Base-by-base conservation (phyloP, 2,113 vertebrate species). In the Ceratotherium simum region DNA sequence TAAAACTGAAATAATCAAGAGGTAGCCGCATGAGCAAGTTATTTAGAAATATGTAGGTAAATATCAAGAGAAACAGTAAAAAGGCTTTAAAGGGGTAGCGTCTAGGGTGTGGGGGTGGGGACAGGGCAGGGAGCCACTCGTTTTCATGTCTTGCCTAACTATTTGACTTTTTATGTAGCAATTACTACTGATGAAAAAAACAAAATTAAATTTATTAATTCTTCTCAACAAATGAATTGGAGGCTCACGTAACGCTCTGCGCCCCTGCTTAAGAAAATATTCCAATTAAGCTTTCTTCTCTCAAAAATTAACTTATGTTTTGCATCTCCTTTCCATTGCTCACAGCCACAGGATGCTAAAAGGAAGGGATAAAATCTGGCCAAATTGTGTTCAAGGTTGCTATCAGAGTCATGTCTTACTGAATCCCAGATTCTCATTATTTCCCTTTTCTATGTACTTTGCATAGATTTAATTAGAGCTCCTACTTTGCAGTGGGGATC, bases 391-490 rank as follows among this genome's bases (percentile, higher is more conserved):
- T 72, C 94, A 84, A 80, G 90, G 79, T 76, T 72, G 83, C 76
- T 72, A 82, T 80, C 65, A n/a, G 73, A 96, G 75, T 62, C 60
- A 10, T 14, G 36, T 90, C 90, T 97, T 92, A 95, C 95, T 75
- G 16, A 98, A 96, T 96, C 95, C 51, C 78, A 93, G 82, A 91
- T 87, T 96, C 96, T 98, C 97, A 96, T 96, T 97, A 97, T 96
- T 96, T 93, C 39, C 27, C 31, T 62, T 92, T 93, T 87, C 80
- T 39, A 70, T 79, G 78, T 91, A 95, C 70, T 97, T 98, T 94
- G 92, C 97, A 96, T 84, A 95, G 90, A 83, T 72, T 96, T 98
- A 96, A 98, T 98, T 97, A 97, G 94, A 95, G 90, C 54, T 86
- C 94, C 83, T 51, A 65, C 83, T 67, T 18, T 72, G 87, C 87